Evolutionary conservation across 2,888 invertebrate species (phyloP), one percentile per base, ranked within the genome.

Genomic region (Balanococcus diminutus): DNA sequence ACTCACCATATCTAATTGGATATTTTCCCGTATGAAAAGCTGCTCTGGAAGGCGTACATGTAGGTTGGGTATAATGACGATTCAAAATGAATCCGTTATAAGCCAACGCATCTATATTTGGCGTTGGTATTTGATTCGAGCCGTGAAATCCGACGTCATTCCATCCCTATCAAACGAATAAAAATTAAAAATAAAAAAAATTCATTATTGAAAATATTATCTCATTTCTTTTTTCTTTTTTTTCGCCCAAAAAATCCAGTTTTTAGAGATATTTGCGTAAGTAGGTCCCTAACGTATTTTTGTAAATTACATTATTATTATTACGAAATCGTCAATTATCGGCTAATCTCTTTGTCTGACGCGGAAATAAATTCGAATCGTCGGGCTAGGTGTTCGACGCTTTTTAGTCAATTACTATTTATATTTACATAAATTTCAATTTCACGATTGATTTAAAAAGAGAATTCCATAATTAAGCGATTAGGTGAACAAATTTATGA

Each of bases 91-190:
- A 89, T 0, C 98, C 98, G 2, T 94, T 94, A 89, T 93, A 95
- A 0, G 96, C 97, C 87, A 98, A 90, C 0, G 95, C 94, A 90
- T 98, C 98, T 87, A 98, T 95, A 90, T 97, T 97, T 0, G 97
- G 97, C 2, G 98, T 98, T 39, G 95, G 95, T 88, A 98, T 95
- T 91, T 96, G 94, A 16, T 94, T 92, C 0, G 96, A 96, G 0
- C 97, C 97, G 90, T 96, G 97, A 90, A 96, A 98, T 16, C 96
- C 94, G 1, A 97, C 95, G 90, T 98, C 97, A 89, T 97, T 96
- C 93, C 95, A 98, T 5, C 98, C 98, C 97, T 97, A 42, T n/a
- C 89, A 46, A 88, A 88, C 2, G 25, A n/a, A n/a, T n/a, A n/a
- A n/a, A n/a, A n/a, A n/a, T n/a, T n/a, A n/a, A 25, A 42, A 42